Percentiles rank a stretch among this genome's conserved stretches.
Conservation (phyloP, 2,113 vertebrate species). For the Tupaia tana region DNA sequence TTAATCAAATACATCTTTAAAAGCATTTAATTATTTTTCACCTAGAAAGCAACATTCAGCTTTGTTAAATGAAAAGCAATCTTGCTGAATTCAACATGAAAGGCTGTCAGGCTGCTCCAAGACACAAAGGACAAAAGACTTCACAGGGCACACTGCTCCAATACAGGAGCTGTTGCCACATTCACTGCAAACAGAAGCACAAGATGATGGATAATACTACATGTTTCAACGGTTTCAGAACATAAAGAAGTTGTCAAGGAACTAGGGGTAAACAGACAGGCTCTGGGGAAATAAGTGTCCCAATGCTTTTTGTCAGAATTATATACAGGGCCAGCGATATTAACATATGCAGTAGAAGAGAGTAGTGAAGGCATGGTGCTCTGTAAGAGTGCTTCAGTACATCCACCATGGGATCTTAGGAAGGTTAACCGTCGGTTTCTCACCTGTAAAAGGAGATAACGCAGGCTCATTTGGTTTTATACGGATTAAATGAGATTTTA, state of each 20-base stretch:
- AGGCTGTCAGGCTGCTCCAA: conserved; percentile 46
- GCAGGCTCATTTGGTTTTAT: background rate
- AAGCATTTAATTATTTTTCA: conserved; percentile 67
- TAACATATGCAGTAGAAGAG: background rate
- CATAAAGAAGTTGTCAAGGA: conserved; percentile 43
- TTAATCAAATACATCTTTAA: conserved; percentile 78
- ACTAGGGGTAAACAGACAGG: background rate
- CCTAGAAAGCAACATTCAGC: conserved; percentile 66
- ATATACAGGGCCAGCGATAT: no score
- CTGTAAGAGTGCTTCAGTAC: background rate
- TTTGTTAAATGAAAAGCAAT: conserved; percentile 59
- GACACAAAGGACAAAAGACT: conserved; percentile 31
- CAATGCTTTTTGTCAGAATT: background rate
- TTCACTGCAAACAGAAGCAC: conserved; percentile 1
- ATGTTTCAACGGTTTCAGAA: background rate
- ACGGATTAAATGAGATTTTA: background rate
- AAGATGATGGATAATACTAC: background rate
- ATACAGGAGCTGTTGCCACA: background rate
- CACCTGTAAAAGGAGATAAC: background rate
- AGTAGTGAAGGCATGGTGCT: background rate
- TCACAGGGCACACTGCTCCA: background rate
- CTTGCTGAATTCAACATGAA: conserved; percentile 57
- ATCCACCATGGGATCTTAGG: background rate
- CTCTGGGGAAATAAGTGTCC: conserved; percentile 4
- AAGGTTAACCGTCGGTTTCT: background rate